Percentiles rank a stretch among this genome's conserved stretches.
Evolutionary conservation across 2,797 vertebrate species (phyloP).

Genomic region (Melanotaenia maccullochi): DNA sequence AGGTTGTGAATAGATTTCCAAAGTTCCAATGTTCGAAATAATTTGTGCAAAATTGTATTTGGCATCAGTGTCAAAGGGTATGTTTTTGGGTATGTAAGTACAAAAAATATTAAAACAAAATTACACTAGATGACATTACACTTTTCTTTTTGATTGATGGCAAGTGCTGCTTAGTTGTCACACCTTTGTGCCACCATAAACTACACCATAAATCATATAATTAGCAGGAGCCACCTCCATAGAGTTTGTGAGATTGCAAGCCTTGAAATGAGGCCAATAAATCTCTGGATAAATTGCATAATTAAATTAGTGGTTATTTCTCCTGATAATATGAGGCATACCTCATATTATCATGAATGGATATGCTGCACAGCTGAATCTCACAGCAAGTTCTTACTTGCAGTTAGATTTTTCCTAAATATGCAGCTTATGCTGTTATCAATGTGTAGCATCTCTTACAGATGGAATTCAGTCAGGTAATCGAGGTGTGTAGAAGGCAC

Average conservation of each 20-base stretch:
- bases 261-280: constrained; percentile 53
- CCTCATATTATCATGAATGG: neutral
- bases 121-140: constrained; percentile 37
- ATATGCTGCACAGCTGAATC: neutral
- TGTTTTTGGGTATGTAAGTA: constrained; percentile 29
- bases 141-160: constrained; percentile 64
- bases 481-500: constrained; percentile 26
- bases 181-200: constrained; percentile 55
- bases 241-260: constrained; percentile 41
- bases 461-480: constrained; percentile 46
- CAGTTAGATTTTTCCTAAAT: constrained; percentile 28
- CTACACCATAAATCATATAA: constrained; percentile 66
- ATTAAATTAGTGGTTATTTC: constrained; percentile 52
- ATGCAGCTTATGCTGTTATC: constrained; percentile 9
- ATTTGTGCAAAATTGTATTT: neutral
- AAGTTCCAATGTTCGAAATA: neutral
- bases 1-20: neutral
- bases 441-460: constrained; percentile 21
- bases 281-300: constrained; percentile 50
- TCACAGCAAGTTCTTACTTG: constrained; percentile 37
- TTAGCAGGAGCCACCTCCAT: constrained; percentile 52
- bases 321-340: constrained; percentile 30
- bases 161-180: constrained; percentile 26
- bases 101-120: constrained; percentile 38
- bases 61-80: constrained; percentile 21